Base-by-base conservation (phyloP, 2,888 invertebrate genomes). In the Seladonia tumulorum region DNA sequence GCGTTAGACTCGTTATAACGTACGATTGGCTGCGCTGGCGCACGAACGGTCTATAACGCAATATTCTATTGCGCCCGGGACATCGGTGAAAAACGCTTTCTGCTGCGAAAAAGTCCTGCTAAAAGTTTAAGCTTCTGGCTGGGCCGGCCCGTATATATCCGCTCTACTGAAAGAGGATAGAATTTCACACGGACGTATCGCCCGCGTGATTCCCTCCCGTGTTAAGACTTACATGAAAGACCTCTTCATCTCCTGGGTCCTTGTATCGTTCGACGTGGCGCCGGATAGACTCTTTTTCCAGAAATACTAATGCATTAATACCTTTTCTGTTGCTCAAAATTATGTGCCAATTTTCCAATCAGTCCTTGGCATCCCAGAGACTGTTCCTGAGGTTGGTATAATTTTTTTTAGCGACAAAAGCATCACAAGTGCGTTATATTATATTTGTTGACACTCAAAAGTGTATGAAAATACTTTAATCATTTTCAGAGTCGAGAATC, bases 1-100 rank as follows among this genome's bases (percentile, higher is more conserved):
- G 63, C 83, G 73, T 76, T 76, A 73, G 71, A 29, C 60, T 79
- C 76, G 79, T 60, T 60, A 60, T 76, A 63, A 70, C 60, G 29
- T 57, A 25, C 68, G 77, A 81, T 78, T 49, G 68, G 47, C 5
- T 75, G 29, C 8, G 25, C 29, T 22, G 22, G n/a, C 25, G 16
- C 60, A 12, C 25, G 25, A 18, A 5, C 29, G 60, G 60, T 60
- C 60, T 25, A 60, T 35, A 68, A 83, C 73, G 79, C 76, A 79
- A 86, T 84, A 84, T 84, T 78, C 83, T n/a, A 29, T 84, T 42
- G 74, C 75, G 8, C 25, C 60, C 35, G 57, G 35, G 63, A 42
- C 60, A 39, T n/a, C 71, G 25, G 57, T 22, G 72, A 68, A 47
- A 83, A 53, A 74, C 68, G 47, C 25, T 74, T 71, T 60, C 76